These are phyloP conservation scores for Heterotis niloticus DNA, from an alignment of 2,113 vertebrate species.

Conservation along the genomic window DNA sequence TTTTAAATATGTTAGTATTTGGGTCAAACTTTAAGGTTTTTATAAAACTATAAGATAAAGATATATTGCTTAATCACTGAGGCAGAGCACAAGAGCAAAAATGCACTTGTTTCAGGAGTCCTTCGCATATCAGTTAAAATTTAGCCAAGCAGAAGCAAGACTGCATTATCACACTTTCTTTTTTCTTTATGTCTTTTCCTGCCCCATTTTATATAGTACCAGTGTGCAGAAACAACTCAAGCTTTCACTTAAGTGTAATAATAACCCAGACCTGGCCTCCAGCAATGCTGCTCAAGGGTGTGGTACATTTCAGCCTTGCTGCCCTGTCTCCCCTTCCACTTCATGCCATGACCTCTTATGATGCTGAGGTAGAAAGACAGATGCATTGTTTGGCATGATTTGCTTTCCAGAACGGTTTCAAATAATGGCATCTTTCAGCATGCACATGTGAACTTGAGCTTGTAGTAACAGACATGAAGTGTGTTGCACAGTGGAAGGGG, in stretches of 20 bases:
- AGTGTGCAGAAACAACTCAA: background rate
- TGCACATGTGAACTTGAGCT: no score
- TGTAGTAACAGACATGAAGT: no score
- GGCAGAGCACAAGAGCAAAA: background rate
- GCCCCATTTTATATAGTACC: slow-evolving; percentile 2
- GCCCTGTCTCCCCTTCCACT: no score
- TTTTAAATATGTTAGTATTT: no score
- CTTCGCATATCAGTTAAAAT: background rate
- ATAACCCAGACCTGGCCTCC: slow-evolving; percentile 8
- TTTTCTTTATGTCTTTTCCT: background rate
- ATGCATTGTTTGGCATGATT: no score
- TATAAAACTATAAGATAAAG: no score
- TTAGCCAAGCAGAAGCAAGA: background rate
- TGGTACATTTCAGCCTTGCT: background rate
- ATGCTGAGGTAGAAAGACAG: no score
- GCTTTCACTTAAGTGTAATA: slow-evolving; percentile 14
- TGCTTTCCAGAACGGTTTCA: no score
- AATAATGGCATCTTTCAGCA: no score
- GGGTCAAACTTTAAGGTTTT: no score
- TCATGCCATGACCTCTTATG: no score
- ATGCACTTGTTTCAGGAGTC: background rate
- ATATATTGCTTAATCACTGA: background rate
- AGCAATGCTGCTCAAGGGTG: background rate
- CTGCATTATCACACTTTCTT: background rate
- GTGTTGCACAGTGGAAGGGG: no score